Evolutionary conservation across 2,888 invertebrate species (phyloP).

Genomic region (Nymphalis urticae): DNA sequence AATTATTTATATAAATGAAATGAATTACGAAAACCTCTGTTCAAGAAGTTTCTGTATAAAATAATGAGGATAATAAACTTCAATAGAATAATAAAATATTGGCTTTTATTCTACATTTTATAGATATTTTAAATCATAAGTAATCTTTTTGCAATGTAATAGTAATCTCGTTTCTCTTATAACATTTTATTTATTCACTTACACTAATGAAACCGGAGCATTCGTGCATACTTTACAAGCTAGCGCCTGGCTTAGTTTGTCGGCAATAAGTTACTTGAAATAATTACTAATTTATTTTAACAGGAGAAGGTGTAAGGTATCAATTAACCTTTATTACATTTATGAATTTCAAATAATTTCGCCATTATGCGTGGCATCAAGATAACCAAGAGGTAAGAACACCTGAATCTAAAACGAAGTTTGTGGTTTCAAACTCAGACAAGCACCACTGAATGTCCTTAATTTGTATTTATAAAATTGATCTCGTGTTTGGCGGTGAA

Average conservation of each 20-base stretch:
- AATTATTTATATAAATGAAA: too few relatives aligned
- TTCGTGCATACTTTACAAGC: slow-evolving; percentile 34
- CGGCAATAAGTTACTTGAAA: slow-evolving; percentile 36
- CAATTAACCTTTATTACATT: slow-evolving; percentile 30
- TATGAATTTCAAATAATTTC: background rate
- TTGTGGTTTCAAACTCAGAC: too few relatives aligned
- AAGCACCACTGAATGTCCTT: too few relatives aligned
- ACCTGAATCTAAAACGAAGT: too few relatives aligned
- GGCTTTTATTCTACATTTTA: too few relatives aligned
- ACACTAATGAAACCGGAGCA: slow-evolving; percentile 23
- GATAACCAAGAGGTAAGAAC: background rate
- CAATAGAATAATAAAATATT: too few relatives aligned
- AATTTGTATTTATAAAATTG: too few relatives aligned
- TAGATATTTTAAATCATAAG: too few relatives aligned
- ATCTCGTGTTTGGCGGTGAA: too few relatives aligned
- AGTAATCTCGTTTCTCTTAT: slow-evolving; percentile 2
- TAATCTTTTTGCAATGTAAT: background rate
- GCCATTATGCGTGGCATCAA: background rate
- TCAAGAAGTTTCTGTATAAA: too few relatives aligned
- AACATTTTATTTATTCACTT: slow-evolving; percentile 23
- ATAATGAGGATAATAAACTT: too few relatives aligned
- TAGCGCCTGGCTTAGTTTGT: slow-evolving; percentile 37
- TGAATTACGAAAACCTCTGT: too few relatives aligned
- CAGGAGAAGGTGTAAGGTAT: slow-evolving; percentile 31
- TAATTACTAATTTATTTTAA: slow-evolving; percentile 40